Percentiles rank a stretch among this genome's conserved stretches.
phyloP scores from a whole-genome alignment of 2,113 vertebrate genomes.

The Varanus komodoensis region DNA sequence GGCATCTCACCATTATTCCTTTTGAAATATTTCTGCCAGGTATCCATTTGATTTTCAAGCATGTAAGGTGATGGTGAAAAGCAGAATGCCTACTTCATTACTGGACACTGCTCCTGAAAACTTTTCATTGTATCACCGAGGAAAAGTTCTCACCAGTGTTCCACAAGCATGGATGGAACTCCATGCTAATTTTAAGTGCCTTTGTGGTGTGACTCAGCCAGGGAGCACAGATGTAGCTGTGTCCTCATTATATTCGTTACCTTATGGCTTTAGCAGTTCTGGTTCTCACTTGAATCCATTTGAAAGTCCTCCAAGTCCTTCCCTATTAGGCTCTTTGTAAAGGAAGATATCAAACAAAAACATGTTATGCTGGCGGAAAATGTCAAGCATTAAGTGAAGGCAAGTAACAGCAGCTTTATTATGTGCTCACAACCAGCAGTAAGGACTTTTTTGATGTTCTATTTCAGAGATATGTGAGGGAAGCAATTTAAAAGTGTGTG shows the following conservation, averaged over 20 bases:
- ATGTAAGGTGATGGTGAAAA: not conserved
- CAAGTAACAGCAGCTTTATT: conserved; percentile 45
- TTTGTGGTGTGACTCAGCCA: conserved; percentile 29
- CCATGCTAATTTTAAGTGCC: conserved; percentile 42
- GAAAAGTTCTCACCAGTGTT: not conserved
- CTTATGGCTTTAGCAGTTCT: conserved; percentile 51
- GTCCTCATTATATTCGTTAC: conserved; percentile 63
- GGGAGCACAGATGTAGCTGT: conserved; percentile 50
- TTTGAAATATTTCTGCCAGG: not conserved
- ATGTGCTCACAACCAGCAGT: not conserved
- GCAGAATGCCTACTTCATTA: not conserved
- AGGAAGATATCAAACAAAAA: conserved; percentile 57
- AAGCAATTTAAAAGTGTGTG: not conserved
- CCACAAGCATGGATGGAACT: conserved; percentile 12
- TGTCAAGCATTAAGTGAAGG: conserved; percentile 49
- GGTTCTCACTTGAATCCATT: conserved; percentile 63
- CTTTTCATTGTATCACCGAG: not conserved
- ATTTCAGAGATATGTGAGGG: not conserved
- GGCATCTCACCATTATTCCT: not conserved
- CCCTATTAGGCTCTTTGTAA: conserved; percentile 63
- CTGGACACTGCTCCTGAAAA: not conserved
- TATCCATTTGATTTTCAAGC: not conserved
- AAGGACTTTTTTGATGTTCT: not conserved
- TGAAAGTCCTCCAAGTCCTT: conserved; percentile 51
- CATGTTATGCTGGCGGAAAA: conserved; percentile 61